Conservation (phyloP, 2,888 invertebrate species). For the Cataglyphis altisquamis region DNA sequence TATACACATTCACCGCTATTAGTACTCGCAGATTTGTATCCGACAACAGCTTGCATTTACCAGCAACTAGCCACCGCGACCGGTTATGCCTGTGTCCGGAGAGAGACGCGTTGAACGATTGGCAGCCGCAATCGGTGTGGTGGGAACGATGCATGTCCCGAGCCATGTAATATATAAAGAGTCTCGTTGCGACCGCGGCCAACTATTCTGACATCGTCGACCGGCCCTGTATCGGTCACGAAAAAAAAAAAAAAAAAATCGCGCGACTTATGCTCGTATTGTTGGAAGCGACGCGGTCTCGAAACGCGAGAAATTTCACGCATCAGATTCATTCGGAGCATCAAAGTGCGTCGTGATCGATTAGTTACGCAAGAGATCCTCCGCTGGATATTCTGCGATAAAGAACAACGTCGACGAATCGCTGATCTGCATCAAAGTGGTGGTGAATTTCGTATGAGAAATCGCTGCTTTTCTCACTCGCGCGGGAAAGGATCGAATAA, state of each 20-base stretch:
- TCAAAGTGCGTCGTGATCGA: background rate
- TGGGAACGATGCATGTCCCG: background rate
- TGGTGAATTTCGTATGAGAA: background rate
- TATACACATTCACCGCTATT: background rate
- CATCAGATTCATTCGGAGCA: background rate
- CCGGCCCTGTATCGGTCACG: background rate
- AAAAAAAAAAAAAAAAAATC: background rate
- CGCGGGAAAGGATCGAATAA: constrained; percentile 44
- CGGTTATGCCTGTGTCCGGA: constrained; percentile 13
- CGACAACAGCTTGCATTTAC: background rate
- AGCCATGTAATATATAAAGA: constrained; percentile 31
- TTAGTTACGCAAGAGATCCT: background rate
- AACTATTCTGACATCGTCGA: constrained; percentile 25
- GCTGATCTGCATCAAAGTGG: too few species aligned
- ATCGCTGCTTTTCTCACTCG: background rate
- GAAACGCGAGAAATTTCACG: background rate
- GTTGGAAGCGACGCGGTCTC: background rate
- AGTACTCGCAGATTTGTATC: background rate
- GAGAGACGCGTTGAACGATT: background rate
- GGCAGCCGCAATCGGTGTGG: constrained; percentile 19
- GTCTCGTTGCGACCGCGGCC: background rate
- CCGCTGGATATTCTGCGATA: background rate
- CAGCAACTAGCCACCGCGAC: background rate
- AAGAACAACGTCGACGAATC: background rate
- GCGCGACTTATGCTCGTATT: background rate